Evolutionary conservation across 1,140 invertebrate species (phyloP).

Genomic region (Cyclina sinensis): DNA sequence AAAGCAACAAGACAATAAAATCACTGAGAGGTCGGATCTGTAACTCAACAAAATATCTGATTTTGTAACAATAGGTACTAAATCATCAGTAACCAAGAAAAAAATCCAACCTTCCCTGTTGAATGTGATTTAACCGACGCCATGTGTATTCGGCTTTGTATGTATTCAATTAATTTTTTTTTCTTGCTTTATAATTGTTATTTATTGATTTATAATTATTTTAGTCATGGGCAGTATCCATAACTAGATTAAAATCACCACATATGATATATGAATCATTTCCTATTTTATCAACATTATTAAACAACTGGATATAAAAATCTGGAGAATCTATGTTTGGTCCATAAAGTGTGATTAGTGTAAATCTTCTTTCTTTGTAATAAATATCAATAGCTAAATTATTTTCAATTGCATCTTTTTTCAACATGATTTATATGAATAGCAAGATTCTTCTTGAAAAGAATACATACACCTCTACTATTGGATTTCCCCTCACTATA

Average conservation of each 20-base stretch:
- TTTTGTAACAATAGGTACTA: no score
- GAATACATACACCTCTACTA: background rate
- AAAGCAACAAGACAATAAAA: no score
- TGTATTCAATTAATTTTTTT: slow-evolving; percentile 16
- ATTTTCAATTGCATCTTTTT: background rate
- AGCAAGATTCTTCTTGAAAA: background rate
- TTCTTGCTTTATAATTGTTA: slow-evolving; percentile 49
- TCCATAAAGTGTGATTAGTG: slow-evolving; percentile 46
- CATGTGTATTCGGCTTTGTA: background rate
- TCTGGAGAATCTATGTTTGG: slow-evolving; percentile 54
- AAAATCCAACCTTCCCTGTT: background rate
- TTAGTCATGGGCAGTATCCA: slow-evolving; percentile 2
- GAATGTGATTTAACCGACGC: background rate
- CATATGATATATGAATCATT: slow-evolving; percentile 28
- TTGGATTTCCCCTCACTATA: background rate
- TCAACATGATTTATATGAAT: background rate
- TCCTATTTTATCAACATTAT: slow-evolving; percentile 6
- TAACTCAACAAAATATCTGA: no score
- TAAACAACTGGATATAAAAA: slow-evolving; percentile 21
- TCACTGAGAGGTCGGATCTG: no score
- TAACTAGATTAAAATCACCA: slow-evolving; percentile 52
- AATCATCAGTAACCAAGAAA: no score
- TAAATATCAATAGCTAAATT: background rate
- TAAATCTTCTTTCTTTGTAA: slow-evolving; percentile 1
- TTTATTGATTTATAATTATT: slow-evolving; percentile 42